Conservation (phyloP, 2,888 invertebrate species). For the Protodeltote pygarga region DNA sequence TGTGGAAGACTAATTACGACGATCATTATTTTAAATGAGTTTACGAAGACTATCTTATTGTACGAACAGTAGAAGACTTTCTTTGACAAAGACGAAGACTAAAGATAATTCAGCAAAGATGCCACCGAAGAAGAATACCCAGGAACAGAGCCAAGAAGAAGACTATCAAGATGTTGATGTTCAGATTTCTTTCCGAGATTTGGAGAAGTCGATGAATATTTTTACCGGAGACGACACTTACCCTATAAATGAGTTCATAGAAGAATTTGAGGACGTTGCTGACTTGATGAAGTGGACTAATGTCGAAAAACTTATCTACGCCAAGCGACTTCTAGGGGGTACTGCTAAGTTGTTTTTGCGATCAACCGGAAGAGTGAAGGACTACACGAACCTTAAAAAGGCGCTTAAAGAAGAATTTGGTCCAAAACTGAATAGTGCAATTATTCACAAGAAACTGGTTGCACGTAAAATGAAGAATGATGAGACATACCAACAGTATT, state of each 20-base stretch:
- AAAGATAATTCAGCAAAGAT: not conserved
- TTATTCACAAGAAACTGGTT: slow-evolving; percentile 12
- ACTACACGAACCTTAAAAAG: not conserved
- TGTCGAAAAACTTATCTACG: slow-evolving; percentile 6
- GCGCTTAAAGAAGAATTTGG: slow-evolving; percentile 20
- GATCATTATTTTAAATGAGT: not conserved
- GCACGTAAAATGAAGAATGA: slow-evolving; percentile 45
- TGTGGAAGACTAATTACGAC: not conserved
- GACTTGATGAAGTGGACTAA: slow-evolving; percentile 4
- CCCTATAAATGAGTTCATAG: not conserved
- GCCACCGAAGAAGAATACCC: slow-evolving; percentile 4
- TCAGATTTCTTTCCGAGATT: slow-evolving; percentile 7
- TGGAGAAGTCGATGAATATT: slow-evolving; percentile 5
- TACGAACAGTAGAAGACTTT: not conserved
- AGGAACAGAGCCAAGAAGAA: not conserved
- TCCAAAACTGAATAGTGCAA: slow-evolving; percentile 15
- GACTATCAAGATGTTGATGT: not conserved
- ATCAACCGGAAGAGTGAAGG: slow-evolving; percentile 6
- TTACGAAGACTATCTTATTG: not conserved
- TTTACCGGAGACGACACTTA: slow-evolving; percentile 11
- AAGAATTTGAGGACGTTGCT: slow-evolving; percentile 7
- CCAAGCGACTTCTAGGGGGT: slow-evolving; percentile 6
- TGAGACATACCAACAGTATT: slow-evolving; percentile 63
- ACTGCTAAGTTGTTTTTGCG: slow-evolving; percentile 16
- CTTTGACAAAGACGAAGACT: not conserved